These are phyloP conservation scores for Platycheirus albimanus DNA, from an alignment of 2,888 invertebrate genomes.

Conservation along the genomic window DNA sequence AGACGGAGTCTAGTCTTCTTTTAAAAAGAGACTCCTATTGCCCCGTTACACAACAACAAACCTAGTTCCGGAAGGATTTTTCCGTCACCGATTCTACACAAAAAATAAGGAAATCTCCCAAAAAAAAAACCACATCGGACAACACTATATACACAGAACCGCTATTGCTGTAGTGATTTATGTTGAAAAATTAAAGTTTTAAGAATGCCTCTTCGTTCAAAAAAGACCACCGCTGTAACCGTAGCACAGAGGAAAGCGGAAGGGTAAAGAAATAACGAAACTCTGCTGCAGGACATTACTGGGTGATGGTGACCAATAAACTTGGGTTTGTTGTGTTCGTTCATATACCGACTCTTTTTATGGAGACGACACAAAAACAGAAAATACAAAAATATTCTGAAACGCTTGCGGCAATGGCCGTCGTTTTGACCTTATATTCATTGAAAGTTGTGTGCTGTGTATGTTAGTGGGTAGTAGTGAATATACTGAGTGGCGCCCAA, in stretches of 20 bases:
- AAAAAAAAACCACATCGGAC: slow-evolving; percentile 23
- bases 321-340: not conserved
- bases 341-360: not conserved
- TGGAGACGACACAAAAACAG: not conserved
- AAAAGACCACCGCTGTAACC: not conserved
- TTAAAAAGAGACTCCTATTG: not conserved
- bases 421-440: slow-evolving; percentile 51
- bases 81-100: slow-evolving; percentile 11
- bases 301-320: slow-evolving; percentile 35
- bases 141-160: slow-evolving; percentile 2
- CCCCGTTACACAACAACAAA: slow-evolving; percentile 25
- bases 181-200: slow-evolving; percentile 29
- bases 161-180: slow-evolving; percentile 4
- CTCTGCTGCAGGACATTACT: slow-evolving; percentile 56
- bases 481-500: slow-evolving; percentile 4
- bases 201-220: slow-evolving; percentile 18
- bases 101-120: slow-evolving; percentile 28
- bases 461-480: too few relatives aligned
- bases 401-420: slow-evolving; percentile 9
- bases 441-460: not conserved
- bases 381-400: not conserved
- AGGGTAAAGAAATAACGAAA: slow-evolving; percentile 34
- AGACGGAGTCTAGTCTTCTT: slow-evolving; percentile 27
- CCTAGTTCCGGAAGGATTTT: slow-evolving; percentile 24
- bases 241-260: not conserved